Conservation (phyloP, 1,140 invertebrate genomes). For the Magallana angulata region DNA sequence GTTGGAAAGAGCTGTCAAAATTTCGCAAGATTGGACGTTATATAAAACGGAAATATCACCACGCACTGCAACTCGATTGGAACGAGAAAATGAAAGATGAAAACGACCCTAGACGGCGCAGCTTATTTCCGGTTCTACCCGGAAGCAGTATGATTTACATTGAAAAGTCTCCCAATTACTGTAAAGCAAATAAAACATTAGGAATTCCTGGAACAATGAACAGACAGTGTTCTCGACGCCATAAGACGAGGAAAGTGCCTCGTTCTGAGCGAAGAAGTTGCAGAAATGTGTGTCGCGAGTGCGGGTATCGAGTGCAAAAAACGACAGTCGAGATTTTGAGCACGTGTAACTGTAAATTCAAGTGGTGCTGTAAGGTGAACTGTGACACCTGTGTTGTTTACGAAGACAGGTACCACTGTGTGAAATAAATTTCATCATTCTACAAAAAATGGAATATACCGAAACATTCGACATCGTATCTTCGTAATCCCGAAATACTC, state of each 20-base stretch:
- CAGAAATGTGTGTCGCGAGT: slow-evolving; percentile 90
- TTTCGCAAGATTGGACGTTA: slow-evolving; percentile 93
- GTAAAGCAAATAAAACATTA: slow-evolving; percentile 86
- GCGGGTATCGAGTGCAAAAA: slow-evolving; percentile 89
- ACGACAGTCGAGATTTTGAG: slow-evolving; percentile 84
- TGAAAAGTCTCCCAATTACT: slow-evolving; percentile 93
- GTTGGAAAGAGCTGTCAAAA: slow-evolving; percentile 92
- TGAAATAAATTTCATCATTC: background rate
- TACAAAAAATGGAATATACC: too few relatives aligned
- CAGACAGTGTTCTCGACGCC: slow-evolving; percentile 65
- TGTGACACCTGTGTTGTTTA: slow-evolving; percentile 79
- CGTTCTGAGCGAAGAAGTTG: slow-evolving; percentile 84
- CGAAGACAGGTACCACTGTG: slow-evolving; percentile 25
- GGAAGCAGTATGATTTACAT: slow-evolving; percentile 88
- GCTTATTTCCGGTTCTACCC: slow-evolving; percentile 54
- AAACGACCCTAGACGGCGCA: slow-evolving; percentile 55
- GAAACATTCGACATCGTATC: too few relatives aligned
- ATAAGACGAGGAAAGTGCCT: slow-evolving; percentile 82
- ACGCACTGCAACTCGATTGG: slow-evolving; percentile 83
- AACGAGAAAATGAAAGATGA: slow-evolving; percentile 62
- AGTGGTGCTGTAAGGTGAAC: slow-evolving; percentile 93
- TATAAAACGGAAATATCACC: slow-evolving; percentile 91
- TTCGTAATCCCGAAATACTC: too few relatives aligned
- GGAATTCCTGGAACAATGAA: slow-evolving; percentile 90
- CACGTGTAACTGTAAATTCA: slow-evolving; percentile 91